Percentiles rank a stretch among this genome's conserved stretches.
Conservation (phyloP, 92 coral and sea anemone genomes). For the Epizoanthus rinbou region DNA sequence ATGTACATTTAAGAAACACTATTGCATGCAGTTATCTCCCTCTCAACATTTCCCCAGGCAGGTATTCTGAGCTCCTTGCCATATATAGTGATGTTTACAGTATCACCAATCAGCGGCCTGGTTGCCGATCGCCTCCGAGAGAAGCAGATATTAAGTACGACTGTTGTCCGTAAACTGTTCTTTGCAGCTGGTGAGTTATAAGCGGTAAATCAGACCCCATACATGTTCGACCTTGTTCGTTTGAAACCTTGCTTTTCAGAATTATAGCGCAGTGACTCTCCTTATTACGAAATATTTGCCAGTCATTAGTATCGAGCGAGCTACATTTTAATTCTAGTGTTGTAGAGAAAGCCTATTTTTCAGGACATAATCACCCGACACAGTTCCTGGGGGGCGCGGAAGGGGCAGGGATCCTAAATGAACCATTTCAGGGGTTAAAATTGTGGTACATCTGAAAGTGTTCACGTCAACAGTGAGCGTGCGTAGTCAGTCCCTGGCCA, state of each 20-base stretch:
- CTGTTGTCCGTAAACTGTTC: constrained; percentile 58
- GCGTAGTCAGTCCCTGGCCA: no score
- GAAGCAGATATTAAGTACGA: constrained; percentile 52
- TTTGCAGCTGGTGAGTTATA: constrained; percentile 55
- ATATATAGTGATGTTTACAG: constrained; percentile 54
- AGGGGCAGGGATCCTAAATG: no score
- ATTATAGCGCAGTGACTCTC: not conserved
- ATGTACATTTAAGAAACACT: not conserved
- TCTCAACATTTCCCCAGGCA: constrained; percentile 38
- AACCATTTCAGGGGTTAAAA: no score
- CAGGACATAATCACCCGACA: no score
- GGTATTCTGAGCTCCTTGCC: constrained; percentile 79
- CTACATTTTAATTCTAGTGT: no score
- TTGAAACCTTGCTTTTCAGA: not conserved
- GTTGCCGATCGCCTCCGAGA: constrained; percentile 60
- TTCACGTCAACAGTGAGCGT: no score
- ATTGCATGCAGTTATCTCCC: not conserved
- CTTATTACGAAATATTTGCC: not conserved
- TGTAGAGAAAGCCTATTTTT: no score
- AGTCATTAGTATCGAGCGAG: not conserved
- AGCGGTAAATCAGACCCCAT: not conserved
- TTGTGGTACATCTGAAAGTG: no score
- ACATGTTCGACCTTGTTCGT: not conserved
- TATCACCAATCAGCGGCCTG: constrained; percentile 61
- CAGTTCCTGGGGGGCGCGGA: no score